These are phyloP conservation scores for Spodoptera frugiperda DNA, from an alignment of 1,140 invertebrate genomes.

Conservation along the genomic window DNA sequence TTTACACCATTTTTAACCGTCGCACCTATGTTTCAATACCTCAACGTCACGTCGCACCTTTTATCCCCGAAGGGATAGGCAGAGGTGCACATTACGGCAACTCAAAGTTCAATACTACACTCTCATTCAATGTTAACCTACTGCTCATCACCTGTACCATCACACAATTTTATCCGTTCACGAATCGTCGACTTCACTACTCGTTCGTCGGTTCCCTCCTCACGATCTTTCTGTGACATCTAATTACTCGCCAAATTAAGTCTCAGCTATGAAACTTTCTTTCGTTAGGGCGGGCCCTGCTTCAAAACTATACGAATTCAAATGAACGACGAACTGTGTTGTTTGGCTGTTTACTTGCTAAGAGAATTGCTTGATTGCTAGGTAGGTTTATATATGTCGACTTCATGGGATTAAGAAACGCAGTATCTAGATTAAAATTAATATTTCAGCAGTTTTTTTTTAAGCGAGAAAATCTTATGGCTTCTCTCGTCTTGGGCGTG, in stretches of 20 bases:
- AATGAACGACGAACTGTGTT: not conserved
- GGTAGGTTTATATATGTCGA: no score
- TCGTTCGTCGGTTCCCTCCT: slow-evolving; percentile 40
- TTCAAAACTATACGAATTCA: slow-evolving; percentile 4
- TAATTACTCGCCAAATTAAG: slow-evolving; percentile 65
- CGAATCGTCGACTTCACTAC: slow-evolving; percentile 55
- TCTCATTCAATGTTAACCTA: not conserved
- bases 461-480: no score
- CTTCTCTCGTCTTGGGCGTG: no score
- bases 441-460: no score
- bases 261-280: slow-evolving; percentile 56
- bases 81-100: no score
- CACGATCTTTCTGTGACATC: slow-evolving; percentile 57
- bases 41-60: no score
- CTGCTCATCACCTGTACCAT: not conserved
- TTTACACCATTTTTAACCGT: no score
- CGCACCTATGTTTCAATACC: no score
- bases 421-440: no score
- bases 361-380: not conserved
- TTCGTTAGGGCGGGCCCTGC: not conserved
- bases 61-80: no score
- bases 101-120: not conserved
- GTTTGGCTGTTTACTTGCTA: not conserved
- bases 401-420: no score
- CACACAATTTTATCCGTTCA: slow-evolving; percentile 47